Conservation (phyloP, 2,888 invertebrate genomes). For the Dicycla oo region DNA sequence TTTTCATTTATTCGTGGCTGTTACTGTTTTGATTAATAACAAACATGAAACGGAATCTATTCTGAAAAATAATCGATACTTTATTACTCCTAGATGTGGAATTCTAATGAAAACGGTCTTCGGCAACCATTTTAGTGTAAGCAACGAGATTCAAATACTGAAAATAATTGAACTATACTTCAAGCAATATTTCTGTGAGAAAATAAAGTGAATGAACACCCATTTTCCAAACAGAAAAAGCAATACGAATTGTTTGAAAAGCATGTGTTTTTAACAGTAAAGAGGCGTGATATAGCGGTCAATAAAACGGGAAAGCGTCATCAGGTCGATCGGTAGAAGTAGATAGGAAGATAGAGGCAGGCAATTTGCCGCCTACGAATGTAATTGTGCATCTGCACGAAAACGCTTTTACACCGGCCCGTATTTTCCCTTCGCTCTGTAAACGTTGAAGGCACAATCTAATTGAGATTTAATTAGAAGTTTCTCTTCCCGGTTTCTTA, state of each 20-base stretch:
- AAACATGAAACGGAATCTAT: too few species aligned
- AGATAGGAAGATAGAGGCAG: conserved; percentile 48
- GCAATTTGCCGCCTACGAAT: conserved; percentile 63
- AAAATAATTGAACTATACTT: background rate
- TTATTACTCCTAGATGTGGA: background rate
- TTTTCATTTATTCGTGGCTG: background rate
- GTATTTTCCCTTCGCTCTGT: conserved; percentile 43
- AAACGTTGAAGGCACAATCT: conserved; percentile 45
- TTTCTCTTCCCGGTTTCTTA: conserved; percentile 28
- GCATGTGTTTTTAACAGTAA: conserved; percentile 36
- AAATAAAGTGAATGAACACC: conserved; percentile 10
- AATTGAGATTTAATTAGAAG: conserved; percentile 55
- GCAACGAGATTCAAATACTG: background rate
- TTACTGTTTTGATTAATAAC: too few species aligned
- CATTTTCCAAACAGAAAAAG: conserved; percentile 4
- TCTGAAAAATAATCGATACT: background rate
- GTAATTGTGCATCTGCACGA: conserved; percentile 65
- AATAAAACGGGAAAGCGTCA: conserved; percentile 60
- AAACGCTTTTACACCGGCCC: conserved; percentile 55
- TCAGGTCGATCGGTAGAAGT: conserved; percentile 54
- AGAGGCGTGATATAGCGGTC: conserved; percentile 50
- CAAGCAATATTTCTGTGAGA: background rate
- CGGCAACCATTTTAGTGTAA: background rate
- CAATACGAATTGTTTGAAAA: conserved; percentile 29
- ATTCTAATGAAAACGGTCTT: background rate